phyloP scores from a whole-genome alignment of 2,113 vertebrate genomes.

The Albula goreensis region DNA sequence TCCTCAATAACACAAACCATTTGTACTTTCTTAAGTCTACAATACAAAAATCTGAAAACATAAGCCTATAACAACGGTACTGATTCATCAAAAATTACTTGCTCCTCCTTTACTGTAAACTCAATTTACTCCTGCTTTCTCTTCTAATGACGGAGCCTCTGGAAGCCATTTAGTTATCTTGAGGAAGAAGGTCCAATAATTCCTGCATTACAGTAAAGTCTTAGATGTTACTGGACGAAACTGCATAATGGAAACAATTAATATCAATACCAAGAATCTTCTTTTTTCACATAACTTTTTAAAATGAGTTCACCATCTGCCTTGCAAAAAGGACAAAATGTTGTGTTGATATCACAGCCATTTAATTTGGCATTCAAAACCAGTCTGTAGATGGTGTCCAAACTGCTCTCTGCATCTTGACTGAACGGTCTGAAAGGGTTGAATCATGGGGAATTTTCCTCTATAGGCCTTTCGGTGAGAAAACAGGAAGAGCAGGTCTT shows the following conservation, averaged over 20 bases:
- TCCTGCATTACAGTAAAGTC: conserved; percentile 72
- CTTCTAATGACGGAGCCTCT: conserved; percentile 68
- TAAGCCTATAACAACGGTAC: conserved; percentile 57
- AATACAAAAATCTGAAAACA: conserved; percentile 59
- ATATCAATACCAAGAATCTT: conserved; percentile 61
- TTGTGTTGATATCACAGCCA: conserved; percentile 32
- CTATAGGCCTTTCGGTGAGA: background rate
- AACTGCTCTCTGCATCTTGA: background rate
- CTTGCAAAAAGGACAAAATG: conserved; percentile 16
- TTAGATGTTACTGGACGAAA: conserved; percentile 69
- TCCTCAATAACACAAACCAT: background rate
- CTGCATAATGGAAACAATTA: conserved; percentile 69
- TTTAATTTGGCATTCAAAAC: conserved; percentile 36
- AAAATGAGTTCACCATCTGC: conserved; percentile 64
- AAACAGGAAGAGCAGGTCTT: conserved; percentile 10
- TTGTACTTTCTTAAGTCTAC: conserved; percentile 28
- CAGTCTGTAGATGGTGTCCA: conserved; percentile 26
- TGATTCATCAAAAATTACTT: conserved; percentile 66
- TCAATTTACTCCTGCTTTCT: conserved; percentile 67
- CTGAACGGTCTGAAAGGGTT: background rate
- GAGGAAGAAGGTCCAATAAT: conserved; percentile 57
- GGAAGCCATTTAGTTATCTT: conserved; percentile 43
- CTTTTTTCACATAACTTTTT: conserved; percentile 53
- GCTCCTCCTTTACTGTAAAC: conserved; percentile 64
- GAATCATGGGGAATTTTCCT: background rate